Evolutionary conservation across 2,888 invertebrate genomes (phyloP).

Genomic region (Lamproptera curius): DNA sequence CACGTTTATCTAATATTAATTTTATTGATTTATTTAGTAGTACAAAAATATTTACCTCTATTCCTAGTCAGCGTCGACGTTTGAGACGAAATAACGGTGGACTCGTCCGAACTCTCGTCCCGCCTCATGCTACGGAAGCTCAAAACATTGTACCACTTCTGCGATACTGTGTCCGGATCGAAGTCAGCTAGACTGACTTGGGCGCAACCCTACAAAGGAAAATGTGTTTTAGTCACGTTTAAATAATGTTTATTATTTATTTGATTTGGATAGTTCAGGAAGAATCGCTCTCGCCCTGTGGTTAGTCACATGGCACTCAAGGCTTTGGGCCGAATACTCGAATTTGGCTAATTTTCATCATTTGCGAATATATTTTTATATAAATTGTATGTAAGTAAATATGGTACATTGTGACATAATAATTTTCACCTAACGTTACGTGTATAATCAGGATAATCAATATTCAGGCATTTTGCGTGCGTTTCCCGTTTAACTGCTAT

Average conservation of each 20-base stretch:
- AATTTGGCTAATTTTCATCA: conserved; percentile 77
- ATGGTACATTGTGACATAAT: too few species aligned
- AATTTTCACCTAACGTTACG: too few species aligned
- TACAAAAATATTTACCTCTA: too few species aligned
- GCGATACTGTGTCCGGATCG: conserved; percentile 87
- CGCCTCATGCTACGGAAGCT: conserved; percentile 79
- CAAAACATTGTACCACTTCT: conserved; percentile 97
- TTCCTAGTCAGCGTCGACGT: conserved; percentile 96
- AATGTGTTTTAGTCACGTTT: conserved; percentile 21
- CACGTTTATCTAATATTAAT: too few species aligned
- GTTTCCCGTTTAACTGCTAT: too few species aligned
- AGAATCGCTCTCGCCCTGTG: conserved; percentile 69
- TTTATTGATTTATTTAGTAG: too few species aligned
- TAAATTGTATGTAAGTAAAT: too few species aligned
- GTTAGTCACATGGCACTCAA: conserved; percentile 70
- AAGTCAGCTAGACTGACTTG: conserved; percentile 98
- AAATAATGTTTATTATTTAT: too few species aligned
- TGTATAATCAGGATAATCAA: too few species aligned
- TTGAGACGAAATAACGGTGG: conserved; percentile 97
- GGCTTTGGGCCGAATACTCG: conserved; percentile 66
- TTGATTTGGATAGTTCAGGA: conserved; percentile 36
- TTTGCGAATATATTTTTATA: conserved; percentile 26
- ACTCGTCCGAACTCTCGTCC: conserved; percentile 98
- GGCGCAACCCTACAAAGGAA: conserved; percentile 87
- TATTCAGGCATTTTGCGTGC: too few species aligned